phyloP scores from a whole-genome alignment of 2,113 vertebrate species.

The Pygoscelis adeliae region DNA sequence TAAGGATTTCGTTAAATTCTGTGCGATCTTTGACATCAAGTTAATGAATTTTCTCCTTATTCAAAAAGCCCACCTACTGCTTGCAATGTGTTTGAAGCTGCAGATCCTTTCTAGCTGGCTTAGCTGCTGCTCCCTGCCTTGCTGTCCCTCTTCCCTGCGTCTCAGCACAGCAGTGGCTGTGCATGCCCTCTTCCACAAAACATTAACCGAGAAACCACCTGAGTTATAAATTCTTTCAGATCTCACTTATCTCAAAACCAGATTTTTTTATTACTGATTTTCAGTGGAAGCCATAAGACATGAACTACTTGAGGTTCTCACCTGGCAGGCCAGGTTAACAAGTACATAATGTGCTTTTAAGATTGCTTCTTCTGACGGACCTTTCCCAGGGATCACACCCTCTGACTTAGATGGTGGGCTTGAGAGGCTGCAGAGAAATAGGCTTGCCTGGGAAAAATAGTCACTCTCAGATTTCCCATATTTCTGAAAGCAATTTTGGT shows the following conservation, averaged over 20 bases:
- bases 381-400: neutral
- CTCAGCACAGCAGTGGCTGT: rapidly evolving
- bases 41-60: conserved; percentile 51
- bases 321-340: neutral
- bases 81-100: neutral
- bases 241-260: neutral
- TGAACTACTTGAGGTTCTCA: neutral
- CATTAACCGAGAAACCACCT: neutral
- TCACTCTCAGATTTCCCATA: conserved; percentile 78
- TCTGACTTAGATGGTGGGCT: neutral
- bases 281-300: neutral
- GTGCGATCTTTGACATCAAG: neutral
- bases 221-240: neutral
- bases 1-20: conserved; percentile 39
- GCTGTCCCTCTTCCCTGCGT: neutral
- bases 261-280: neutral
- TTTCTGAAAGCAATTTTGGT: conserved; percentile 73
- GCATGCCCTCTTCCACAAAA: neutral
- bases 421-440: neutral
- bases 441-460: neutral
- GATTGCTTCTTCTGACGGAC: neutral
- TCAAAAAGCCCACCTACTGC: conserved; percentile 29
- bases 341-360: neutral
- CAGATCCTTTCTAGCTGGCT: neutral
- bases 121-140: neutral